phyloP scores from a whole-genome alignment of 1,140 invertebrate genomes.

The Sycobia sp. region DNA sequence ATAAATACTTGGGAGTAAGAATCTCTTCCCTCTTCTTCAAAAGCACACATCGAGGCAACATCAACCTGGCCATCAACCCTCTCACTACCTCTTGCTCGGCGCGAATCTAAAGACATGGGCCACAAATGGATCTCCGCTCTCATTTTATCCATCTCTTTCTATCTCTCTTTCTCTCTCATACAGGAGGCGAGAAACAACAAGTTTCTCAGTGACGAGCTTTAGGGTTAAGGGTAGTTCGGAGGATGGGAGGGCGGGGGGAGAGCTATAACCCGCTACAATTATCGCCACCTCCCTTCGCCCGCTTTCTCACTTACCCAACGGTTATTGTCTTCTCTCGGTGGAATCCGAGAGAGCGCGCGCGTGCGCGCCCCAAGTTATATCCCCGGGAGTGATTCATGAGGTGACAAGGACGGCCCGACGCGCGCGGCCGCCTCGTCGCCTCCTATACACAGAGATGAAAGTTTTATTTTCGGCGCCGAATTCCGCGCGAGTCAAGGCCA shows the following conservation, averaged over 20 bases:
- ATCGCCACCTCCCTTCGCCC: conserved; percentile 7
- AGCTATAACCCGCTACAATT: conserved; percentile 30
- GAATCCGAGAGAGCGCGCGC: conserved; percentile 7
- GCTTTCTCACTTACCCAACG: conserved; percentile 22
- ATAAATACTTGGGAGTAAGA: no score
- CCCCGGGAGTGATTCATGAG: conserved; percentile 30
- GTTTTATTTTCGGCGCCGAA: conserved; percentile 4
- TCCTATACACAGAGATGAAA: neutral
- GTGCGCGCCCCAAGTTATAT: no score
- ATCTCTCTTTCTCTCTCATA: no score
- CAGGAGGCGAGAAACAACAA: no score
- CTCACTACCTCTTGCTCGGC: no score
- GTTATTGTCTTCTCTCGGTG: conserved; percentile 30
- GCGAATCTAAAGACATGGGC: no score
- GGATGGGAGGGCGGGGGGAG: neutral
- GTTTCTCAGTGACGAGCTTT: conserved; percentile 17
- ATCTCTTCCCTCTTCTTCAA: no score
- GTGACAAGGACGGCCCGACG: neutral
- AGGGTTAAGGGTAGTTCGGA: conserved; percentile 14
- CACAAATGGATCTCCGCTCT: no score
- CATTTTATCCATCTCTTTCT: no score
- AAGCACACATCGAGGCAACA: no score
- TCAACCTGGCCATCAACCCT: no score
- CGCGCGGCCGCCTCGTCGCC: no score
- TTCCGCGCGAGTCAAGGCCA: neutral